Conservation (phyloP, 2,113 vertebrate genomes). For the Boulengeromyrus knoepffleri region DNA sequence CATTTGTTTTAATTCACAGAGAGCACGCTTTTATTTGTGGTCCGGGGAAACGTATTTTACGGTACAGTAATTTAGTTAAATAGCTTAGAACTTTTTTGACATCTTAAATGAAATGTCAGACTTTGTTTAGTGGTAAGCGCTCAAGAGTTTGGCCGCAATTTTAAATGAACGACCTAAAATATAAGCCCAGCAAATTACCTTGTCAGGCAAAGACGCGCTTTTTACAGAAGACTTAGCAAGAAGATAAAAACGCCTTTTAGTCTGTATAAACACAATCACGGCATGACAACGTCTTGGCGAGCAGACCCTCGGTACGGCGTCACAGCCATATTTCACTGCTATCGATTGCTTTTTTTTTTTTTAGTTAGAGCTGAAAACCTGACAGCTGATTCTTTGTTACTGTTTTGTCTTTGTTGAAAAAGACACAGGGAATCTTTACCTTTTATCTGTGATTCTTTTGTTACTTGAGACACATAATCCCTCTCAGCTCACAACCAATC, state of each 20-base stretch:
- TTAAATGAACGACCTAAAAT: slow-evolving; percentile 36
- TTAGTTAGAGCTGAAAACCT: slow-evolving; percentile 31
- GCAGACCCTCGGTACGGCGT: slow-evolving; percentile 25
- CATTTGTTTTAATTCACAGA: not conserved
- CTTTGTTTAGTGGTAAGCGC: slow-evolving; percentile 23
- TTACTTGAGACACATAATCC: not conserved
- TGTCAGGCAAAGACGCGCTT: slow-evolving; percentile 37
- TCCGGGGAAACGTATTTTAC: slow-evolving; percentile 9
- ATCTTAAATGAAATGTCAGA: slow-evolving; percentile 36
- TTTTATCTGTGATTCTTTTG: not conserved
- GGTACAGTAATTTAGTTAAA: slow-evolving; percentile 16
- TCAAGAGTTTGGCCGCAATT: slow-evolving; percentile 22
- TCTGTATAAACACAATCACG: slow-evolving; percentile 40
- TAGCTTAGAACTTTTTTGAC: slow-evolving; percentile 26
- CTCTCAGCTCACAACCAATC: not conserved
- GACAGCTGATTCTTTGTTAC: slow-evolving; percentile 30
- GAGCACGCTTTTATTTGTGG: not conserved
- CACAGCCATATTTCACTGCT: slow-evolving; percentile 22
- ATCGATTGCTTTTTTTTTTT: slow-evolving; percentile 34
- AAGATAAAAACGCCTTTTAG: slow-evolving; percentile 29
- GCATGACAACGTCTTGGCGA: slow-evolving; percentile 35
- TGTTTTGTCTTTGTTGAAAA: slow-evolving; percentile 20
- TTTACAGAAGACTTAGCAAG: slow-evolving; percentile 36
- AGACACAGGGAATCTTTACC: not conserved
- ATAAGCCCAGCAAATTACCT: slow-evolving; percentile 39